phyloP scores from a whole-genome alignment of 2,888 invertebrate species.

The Toxonevra muliebris region DNA sequence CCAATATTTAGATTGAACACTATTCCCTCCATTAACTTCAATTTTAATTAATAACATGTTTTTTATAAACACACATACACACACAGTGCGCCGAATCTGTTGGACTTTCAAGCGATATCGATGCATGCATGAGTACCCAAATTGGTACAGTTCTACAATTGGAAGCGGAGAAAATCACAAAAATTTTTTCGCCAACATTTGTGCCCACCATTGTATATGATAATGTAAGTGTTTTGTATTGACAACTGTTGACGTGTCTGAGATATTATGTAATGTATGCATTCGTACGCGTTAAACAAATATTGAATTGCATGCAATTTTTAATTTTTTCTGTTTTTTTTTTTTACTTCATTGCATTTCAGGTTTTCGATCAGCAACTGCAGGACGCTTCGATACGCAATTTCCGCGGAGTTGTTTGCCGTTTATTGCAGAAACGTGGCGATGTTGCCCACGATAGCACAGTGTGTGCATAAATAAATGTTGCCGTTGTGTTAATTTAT shows the following conservation, averaged over 20 bases:
- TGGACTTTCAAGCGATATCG: slow-evolving; percentile 61
- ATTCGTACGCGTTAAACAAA: slow-evolving; percentile 35
- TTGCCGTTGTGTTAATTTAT: background rate
- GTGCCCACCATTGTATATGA: slow-evolving; percentile 68
- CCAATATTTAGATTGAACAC: background rate
- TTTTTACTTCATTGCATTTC: slow-evolving; percentile 18
- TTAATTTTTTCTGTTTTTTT: slow-evolving; percentile 29
- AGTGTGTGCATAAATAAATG: background rate
- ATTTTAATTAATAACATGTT: background rate
- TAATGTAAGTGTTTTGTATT: slow-evolving; percentile 59
- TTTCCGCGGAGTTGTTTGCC: slow-evolving; percentile 64
- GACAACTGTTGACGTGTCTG: too few species aligned
- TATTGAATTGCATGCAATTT: slow-evolving; percentile 18
- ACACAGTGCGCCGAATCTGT: slow-evolving; percentile 64
- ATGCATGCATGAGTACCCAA: slow-evolving; percentile 62
- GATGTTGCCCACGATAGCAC: background rate
- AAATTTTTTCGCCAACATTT: slow-evolving; percentile 62
- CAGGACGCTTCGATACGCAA: slow-evolving; percentile 64
- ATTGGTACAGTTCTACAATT: slow-evolving; percentile 66
- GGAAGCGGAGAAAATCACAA: slow-evolving; percentile 66
- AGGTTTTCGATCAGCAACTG: slow-evolving; percentile 63
- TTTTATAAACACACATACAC: too few species aligned
- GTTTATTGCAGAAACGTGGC: slow-evolving; percentile 49
- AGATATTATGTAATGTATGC: background rate
- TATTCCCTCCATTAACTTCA: too few species aligned